Evolutionary conservation across 2,797 vertebrate genomes (phyloP).

Genomic region (Chelonia mydas): DNA sequence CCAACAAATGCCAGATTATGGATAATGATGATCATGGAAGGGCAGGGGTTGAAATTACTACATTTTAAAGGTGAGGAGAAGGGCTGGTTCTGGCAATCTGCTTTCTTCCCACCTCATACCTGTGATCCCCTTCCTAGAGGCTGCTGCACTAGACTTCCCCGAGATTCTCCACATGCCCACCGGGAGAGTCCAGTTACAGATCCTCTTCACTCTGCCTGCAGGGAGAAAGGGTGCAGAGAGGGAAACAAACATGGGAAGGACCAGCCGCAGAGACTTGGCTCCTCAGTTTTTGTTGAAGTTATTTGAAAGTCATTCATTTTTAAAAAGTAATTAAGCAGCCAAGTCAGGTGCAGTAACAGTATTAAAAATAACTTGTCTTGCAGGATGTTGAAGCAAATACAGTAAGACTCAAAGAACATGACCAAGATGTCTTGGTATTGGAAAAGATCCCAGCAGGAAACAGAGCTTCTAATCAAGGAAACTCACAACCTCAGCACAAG

Average conservation of each 20-base stretch:
- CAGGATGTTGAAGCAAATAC: conserved; percentile 99
- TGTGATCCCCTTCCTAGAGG: not conserved
- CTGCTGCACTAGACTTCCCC: not conserved
- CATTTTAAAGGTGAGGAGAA: not conserved
- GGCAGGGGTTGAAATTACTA: not conserved
- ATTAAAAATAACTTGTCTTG: conserved; percentile 77
- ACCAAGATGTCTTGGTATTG: conserved; percentile 96
- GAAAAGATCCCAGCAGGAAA: conserved; percentile 93
- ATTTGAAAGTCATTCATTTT: conserved; percentile 17
- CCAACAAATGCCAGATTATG: not conserved
- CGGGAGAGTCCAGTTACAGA: not conserved
- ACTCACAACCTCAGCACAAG: conserved; percentile 93
- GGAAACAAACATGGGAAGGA: not conserved
- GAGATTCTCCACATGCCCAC: not conserved
- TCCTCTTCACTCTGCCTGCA: not conserved
- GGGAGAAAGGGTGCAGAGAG: not conserved
- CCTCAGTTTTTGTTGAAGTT: not conserved
- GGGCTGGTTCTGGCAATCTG: not conserved
- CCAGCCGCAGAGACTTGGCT: not conserved
- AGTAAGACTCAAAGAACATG: conserved; percentile 97
- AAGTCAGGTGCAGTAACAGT: conserved; percentile 45
- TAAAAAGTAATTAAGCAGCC: conserved; percentile 31
- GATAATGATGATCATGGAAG: not conserved
- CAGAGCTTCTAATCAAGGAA: conserved; percentile 86
- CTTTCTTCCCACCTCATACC: not conserved